Percentiles rank a stretch among this genome's conserved stretches.
Evolutionary conservation across 1,140 invertebrate genomes (phyloP).

Genomic region (Ostrea denselamellosa): DNA sequence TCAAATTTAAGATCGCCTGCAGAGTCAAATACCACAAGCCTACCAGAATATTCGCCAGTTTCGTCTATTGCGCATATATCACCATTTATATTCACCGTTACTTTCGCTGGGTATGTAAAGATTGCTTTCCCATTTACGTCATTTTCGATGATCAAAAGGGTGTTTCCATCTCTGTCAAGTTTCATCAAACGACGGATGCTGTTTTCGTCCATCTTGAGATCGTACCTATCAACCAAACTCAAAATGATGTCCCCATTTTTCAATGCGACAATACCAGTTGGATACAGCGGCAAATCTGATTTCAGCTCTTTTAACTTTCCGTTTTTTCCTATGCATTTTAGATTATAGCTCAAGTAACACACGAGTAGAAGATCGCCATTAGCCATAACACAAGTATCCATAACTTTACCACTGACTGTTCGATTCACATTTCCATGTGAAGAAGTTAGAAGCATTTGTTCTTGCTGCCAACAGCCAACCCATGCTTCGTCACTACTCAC

Average conservation of each 20-base stretch:
- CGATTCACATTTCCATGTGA: neutral
- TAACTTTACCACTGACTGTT: neutral
- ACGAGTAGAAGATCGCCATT: slow-evolving; percentile 16
- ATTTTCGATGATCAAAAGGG: neutral
- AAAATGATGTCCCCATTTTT: slow-evolving; percentile 16
- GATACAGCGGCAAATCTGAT: slow-evolving; percentile 36
- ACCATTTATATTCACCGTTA: slow-evolving; percentile 30
- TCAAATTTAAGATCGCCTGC: slow-evolving; percentile 22
- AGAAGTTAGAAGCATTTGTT: neutral
- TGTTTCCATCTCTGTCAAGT: slow-evolving; percentile 31
- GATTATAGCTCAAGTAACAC: neutral
- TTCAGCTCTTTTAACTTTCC: slow-evolving; percentile 32
- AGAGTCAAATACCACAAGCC: slow-evolving; percentile 11
- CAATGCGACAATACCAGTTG: slow-evolving; percentile 1
- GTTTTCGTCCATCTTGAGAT: slow-evolving; percentile 30
- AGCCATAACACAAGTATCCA: neutral
- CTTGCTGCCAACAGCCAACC: slow-evolving; percentile 32
- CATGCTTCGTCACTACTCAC: slow-evolving; percentile 16
- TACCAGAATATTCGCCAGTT: slow-evolving; percentile 30
- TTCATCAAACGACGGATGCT: slow-evolving; percentile 37
- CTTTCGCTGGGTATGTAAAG: slow-evolving; percentile 43
- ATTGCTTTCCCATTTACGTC: neutral
- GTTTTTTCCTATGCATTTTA: slow-evolving; percentile 13
- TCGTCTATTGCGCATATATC: slow-evolving; percentile 41
- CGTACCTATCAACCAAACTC: slow-evolving; percentile 41